Conservation (phyloP, 1,140 invertebrate genomes). For the Caerostris extrusa region DNA sequence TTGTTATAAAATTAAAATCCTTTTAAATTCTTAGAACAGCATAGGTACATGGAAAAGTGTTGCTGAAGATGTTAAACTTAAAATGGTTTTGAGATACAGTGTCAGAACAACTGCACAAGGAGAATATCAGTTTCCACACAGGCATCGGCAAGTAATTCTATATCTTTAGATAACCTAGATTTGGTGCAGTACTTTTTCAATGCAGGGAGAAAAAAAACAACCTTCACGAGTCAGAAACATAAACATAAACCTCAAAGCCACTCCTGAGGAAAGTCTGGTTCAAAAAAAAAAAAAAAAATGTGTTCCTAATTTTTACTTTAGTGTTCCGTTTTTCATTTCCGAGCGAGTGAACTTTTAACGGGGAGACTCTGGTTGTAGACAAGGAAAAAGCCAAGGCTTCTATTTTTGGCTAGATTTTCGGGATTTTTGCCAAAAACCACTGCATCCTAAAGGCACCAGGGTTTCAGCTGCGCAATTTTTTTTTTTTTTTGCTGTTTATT, state of each 20-base stretch:
- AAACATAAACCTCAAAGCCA: constrained; percentile 13
- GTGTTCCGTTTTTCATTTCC: constrained; percentile 36
- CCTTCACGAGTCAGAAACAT: neutral
- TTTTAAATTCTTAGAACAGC: too few relatives aligned
- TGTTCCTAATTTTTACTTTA: neutral
- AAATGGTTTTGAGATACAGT: neutral
- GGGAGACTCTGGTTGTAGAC: constrained; percentile 23
- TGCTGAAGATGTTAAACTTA: neutral
- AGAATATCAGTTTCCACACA: neutral
- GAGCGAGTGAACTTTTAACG: constrained; percentile 40
- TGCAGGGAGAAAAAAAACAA: neutral
- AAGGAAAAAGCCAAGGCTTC: constrained; percentile 8
- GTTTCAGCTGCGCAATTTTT: neutral
- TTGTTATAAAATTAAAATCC: too few relatives aligned
- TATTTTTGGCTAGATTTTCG: constrained; percentile 44
- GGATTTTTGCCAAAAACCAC: constrained; percentile 64
- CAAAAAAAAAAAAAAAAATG: neutral
- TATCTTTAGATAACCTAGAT: constrained; percentile 48
- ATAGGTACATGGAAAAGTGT: too few relatives aligned
- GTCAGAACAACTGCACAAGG: neutral
- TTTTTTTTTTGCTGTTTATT: constrained; percentile 22
- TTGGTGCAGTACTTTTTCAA: neutral
- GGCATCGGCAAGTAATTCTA: neutral
- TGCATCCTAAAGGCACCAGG: constrained; percentile 4
- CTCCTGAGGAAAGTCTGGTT: neutral